Base-by-base conservation (phyloP, 2,888 invertebrate genomes). In the Brassicogethes aeneus region DNA sequence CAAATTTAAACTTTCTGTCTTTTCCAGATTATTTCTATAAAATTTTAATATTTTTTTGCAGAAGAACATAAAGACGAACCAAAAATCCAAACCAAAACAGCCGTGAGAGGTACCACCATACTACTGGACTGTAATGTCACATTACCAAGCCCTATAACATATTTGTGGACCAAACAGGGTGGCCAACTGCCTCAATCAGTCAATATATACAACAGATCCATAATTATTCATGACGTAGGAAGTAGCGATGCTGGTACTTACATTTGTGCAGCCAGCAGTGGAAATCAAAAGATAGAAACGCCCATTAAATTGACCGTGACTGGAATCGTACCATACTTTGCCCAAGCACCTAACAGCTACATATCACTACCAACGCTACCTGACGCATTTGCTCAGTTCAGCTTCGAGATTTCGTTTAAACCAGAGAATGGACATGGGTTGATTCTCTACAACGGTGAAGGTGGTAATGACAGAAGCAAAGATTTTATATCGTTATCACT, bases 331-430 rank as follows among this genome's bases (percentile, higher is more conserved):
- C 94, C 94, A 0, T 79, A 82, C 51, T 94, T 94, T 67, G 77
- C 79, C 30, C 91, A 92, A 60, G 76, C 81, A 15, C 83, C 85
- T 10, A 64, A 75, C 5, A 86, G 92, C 52, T 95, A 82, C 71
- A 76, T 95, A 48, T 75, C 80, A 1, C 73, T 91, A 50, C 81
- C 82, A 5, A 81, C 86, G 0, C 64, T 95, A 8, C 76, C 80
- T 5, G 86, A 92, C 51, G 82, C 87, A 0, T 88, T 86, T 61
- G 72, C 80, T 16, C 79, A 80, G 55, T 89, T 94, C 59, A 85
- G 85, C 56, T 83, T 95, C 46, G 88, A 92, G 64, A 75, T 96
- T n/a, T 85, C 91, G 0, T 88, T 96, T 71, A 89, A 86, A 61
- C 91, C 95, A 0, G 81, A 83, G 58, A 69, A 71, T 37, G 70